Percentiles rank a stretch among this genome's conserved stretches.
Conservation (phyloP, 1,140 invertebrate genomes). For the Hylyphantes graminicola region DNA sequence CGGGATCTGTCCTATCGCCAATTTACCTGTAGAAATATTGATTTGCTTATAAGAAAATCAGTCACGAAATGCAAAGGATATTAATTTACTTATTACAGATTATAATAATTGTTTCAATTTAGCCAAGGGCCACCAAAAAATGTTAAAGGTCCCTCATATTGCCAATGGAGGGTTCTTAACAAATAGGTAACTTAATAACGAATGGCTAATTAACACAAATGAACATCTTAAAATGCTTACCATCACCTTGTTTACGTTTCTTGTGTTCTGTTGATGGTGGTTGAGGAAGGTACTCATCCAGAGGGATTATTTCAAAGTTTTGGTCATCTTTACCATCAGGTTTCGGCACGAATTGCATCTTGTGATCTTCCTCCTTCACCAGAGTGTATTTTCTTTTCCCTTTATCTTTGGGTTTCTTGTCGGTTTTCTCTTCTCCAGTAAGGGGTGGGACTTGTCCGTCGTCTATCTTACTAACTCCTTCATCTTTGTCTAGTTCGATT, state of each 20-base stretch:
- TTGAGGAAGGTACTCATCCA: conserved; percentile 7
- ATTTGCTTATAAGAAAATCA: too few relatives aligned
- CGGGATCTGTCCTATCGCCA: neutral
- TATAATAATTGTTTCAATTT: too few relatives aligned
- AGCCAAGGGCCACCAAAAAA: too few relatives aligned
- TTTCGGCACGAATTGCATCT: conserved; percentile 4
- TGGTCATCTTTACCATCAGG: conserved; percentile 28
- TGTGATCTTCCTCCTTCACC: neutral
- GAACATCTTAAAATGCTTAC: too few relatives aligned
- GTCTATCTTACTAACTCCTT: too few relatives aligned
- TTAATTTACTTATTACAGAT: too few relatives aligned
- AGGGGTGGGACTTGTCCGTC: too few relatives aligned
- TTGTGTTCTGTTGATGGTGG: neutral
- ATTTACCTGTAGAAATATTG: neutral
- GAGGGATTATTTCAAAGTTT: neutral
- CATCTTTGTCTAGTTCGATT: neutral
- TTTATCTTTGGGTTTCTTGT: neutral
- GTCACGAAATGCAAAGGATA: too few relatives aligned
- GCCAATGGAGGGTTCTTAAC: too few relatives aligned
- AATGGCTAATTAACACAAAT: too few relatives aligned
- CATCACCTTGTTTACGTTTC: neutral
- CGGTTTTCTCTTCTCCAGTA: neutral
- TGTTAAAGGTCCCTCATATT: too few relatives aligned
- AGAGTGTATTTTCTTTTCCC: neutral
- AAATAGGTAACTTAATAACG: too few relatives aligned